Percentiles rank a stretch among this genome's conserved stretches.
These are phyloP conservation scores for Scaptodrosophila latifasciaeformis DNA, from an alignment of 2,888 invertebrate genomes.

Conservation along the genomic window DNA sequence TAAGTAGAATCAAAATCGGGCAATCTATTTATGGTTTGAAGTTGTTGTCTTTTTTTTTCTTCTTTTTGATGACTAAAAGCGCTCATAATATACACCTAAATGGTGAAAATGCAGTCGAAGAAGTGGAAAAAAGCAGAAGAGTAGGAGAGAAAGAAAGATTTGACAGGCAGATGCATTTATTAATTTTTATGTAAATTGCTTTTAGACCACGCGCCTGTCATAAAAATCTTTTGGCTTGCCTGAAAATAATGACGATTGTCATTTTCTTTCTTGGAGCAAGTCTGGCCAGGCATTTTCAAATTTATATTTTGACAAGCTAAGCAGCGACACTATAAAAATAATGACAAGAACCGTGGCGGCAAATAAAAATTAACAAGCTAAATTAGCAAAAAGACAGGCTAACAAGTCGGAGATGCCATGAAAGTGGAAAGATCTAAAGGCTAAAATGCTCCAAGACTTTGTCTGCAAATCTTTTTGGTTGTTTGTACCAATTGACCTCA, in stretches of 20 bases:
- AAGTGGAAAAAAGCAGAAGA: too few species aligned
- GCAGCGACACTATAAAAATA: constrained; percentile 49
- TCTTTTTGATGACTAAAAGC: too few species aligned
- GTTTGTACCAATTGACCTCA: constrained; percentile 49
- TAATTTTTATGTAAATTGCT: constrained; percentile 49
- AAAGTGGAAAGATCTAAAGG: too few species aligned
- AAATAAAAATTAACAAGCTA: constrained; percentile 47
- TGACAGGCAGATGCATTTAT: constrained; percentile 51
- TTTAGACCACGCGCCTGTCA: constrained; percentile 48
- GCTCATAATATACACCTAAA: background rate
- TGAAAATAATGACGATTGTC: constrained; percentile 37
- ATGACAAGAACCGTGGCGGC: constrained; percentile 42
- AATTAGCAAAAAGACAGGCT: constrained; percentile 35
- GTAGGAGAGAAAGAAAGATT: too few species aligned
- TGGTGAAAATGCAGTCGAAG: constrained; percentile 25
- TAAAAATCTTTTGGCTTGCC: constrained; percentile 47
- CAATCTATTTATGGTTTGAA: background rate
- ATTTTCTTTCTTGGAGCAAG: constrained; percentile 27
- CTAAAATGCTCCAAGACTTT: constrained; percentile 2
- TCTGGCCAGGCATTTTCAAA: constrained; percentile 22
- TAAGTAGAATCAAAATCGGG: constrained; percentile 43
- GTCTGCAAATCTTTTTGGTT: background rate
- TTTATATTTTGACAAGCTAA: constrained; percentile 43
- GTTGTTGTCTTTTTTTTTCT: too few species aligned
- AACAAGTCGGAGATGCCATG: constrained; percentile 36